phyloP scores from a whole-genome alignment of 64 coral and sea anemone species.

The Dendronephthya gigantea region DNA sequence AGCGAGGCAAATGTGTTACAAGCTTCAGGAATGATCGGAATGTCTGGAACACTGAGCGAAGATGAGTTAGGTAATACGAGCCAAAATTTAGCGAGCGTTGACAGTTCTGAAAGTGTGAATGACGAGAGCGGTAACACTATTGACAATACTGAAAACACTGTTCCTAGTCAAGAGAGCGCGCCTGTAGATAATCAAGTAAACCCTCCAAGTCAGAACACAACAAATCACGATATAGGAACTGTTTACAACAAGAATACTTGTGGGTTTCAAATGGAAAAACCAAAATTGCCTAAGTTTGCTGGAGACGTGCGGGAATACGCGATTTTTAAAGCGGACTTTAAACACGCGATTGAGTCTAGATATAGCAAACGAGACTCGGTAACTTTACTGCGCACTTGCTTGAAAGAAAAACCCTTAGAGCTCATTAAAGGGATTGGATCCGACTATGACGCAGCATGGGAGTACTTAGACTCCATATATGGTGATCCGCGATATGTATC shows the following conservation, averaged over 20 bases:
- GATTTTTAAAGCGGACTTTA: background rate
- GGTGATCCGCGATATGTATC: background rate
- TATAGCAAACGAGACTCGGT: background rate
- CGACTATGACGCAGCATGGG: background rate
- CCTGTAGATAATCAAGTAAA: background rate
- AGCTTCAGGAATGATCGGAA: background rate
- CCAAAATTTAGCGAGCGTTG: too few species aligned
- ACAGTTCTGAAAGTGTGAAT: background rate
- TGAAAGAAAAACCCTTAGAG: background rate
- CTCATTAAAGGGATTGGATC: slow-evolving; percentile 5
- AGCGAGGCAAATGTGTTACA: background rate
- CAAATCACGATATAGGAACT: background rate
- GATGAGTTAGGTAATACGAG: too few species aligned
- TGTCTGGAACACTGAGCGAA: too few species aligned
- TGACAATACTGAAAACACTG: too few species aligned
- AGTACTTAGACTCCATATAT: background rate
- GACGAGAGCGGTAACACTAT: background rate
- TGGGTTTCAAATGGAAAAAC: background rate
- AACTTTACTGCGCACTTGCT: background rate
- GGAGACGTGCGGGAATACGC: background rate
- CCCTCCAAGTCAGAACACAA: background rate
- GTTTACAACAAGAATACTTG: background rate
- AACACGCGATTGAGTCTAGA: background rate
- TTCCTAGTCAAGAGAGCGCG: background rate
- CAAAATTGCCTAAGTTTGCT: background rate